Percentiles rank a stretch among this genome's conserved stretches.
These are phyloP conservation scores for Penaeus chinensis DNA, from an alignment of 1,140 invertebrate species.

Conservation along the genomic window DNA sequence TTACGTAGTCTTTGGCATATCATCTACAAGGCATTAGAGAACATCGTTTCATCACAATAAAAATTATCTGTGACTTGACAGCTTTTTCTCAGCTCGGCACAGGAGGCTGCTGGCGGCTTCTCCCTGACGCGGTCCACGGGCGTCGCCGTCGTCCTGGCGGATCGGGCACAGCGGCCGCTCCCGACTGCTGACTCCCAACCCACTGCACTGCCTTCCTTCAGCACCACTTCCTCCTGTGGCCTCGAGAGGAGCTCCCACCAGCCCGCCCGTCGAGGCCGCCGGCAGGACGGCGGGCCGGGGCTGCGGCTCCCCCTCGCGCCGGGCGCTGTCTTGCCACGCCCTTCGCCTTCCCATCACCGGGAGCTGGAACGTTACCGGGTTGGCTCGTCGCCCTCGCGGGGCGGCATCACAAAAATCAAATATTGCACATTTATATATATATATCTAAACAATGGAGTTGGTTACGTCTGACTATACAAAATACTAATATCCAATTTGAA, in stretches of 20 bases:
- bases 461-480: conserved; percentile 12
- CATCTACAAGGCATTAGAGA: conserved; percentile 61
- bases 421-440: conserved; percentile 40
- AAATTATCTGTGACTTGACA: not conserved
- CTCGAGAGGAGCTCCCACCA: no score
- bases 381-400: not conserved
- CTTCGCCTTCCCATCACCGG: not conserved
- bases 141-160: no score
- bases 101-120: no score
- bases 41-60: conserved; percentile 57
- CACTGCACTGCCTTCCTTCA: no score
- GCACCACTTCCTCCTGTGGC: no score
- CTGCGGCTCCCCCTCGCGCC: not conserved
- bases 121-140: no score
- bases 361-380: conserved; percentile 5
- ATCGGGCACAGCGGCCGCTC: no score
- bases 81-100: no score
- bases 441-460: conserved; percentile 23
- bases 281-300: no score
- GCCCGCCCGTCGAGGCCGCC: no score
- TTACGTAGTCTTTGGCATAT: conserved; percentile 60
- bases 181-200: no score
- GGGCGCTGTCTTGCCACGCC: not conserved
- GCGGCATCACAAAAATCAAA: conserved; percentile 25
- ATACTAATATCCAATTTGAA: not conserved